phyloP scores from a whole-genome alignment of 2,113 vertebrate genomes.

The Cynoglossus semilaevis region DNA sequence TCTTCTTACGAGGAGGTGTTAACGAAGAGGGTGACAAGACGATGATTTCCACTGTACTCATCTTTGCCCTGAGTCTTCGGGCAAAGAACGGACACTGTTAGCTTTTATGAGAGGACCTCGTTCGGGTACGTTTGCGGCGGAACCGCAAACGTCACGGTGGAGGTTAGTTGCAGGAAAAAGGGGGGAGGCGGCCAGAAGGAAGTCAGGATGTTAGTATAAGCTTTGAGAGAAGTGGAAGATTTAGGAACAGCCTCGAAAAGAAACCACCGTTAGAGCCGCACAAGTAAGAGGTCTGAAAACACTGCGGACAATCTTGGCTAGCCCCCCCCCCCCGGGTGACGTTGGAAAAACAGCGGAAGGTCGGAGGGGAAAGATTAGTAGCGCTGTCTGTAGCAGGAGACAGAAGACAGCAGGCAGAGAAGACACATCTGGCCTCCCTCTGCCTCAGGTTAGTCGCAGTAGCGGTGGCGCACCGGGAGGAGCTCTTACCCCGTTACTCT shows the following conservation, averaged over 20 bases:
- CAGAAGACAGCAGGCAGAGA: slow-evolving; percentile 51
- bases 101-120: slow-evolving; percentile 41
- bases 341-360: slow-evolving; percentile 50
- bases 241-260: slow-evolving; percentile 30
- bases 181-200: slow-evolving; percentile 49
- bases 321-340: slow-evolving; percentile 29
- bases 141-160: slow-evolving; percentile 51
- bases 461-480: slow-evolving; percentile 80
- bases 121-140: slow-evolving; percentile 41
- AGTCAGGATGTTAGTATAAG: slow-evolving; percentile 67
- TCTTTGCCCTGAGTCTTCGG: slow-evolving; percentile 39
- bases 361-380: slow-evolving; percentile 68
- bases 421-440: slow-evolving; percentile 46
- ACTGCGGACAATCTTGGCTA: slow-evolving; percentile 14
- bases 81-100: slow-evolving; percentile 42
- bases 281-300: slow-evolving; percentile 37
- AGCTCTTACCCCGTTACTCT: slow-evolving; percentile 99
- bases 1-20: slow-evolving; percentile 8
- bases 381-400: slow-evolving; percentile 55
- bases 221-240: slow-evolving; percentile 54
- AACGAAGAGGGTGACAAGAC: slow-evolving; percentile 31
- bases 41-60: slow-evolving; percentile 22
- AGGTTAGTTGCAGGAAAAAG: slow-evolving; percentile 61
- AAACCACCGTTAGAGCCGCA: slow-evolving; percentile 30
- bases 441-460: slow-evolving; percentile 79